These are phyloP conservation scores for Hylaeus anthracinus DNA, from an alignment of 1,140 invertebrate species.

Conservation along the genomic window DNA sequence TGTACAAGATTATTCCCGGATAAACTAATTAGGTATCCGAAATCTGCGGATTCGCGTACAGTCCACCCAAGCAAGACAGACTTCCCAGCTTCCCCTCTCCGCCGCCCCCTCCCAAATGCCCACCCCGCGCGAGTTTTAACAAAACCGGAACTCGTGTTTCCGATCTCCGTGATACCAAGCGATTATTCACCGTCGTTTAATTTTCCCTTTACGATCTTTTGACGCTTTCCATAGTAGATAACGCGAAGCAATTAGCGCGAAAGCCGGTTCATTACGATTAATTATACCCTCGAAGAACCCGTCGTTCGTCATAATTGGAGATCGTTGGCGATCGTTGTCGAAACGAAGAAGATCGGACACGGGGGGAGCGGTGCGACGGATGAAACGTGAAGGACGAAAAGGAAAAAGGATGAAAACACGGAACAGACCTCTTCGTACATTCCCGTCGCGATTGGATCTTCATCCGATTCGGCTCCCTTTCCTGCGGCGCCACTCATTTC, in stretches of 20 bases:
- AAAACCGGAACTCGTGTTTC: background rate
- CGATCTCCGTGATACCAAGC: background rate
- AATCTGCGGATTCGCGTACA: constrained; percentile 51
- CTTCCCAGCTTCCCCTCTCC: background rate
- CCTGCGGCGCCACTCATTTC: constrained; percentile 48
- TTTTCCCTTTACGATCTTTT: constrained; percentile 25
- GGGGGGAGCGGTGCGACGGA: background rate
- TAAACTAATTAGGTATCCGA: constrained; percentile 67
- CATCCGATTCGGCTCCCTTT: constrained; percentile 32
- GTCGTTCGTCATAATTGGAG: constrained; percentile 46
- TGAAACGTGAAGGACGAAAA: background rate
- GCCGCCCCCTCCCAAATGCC: background rate
- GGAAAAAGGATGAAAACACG: constrained; percentile 26
- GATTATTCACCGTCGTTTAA: background rate
- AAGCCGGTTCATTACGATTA: constrained; percentile 44
- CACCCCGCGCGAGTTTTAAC: too few relatives aligned
- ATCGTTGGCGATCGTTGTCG: constrained; percentile 25
- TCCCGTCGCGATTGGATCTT: constrained; percentile 36
- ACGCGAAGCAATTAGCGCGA: constrained; percentile 31
- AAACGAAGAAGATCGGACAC: constrained; percentile 14
- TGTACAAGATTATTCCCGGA: constrained; percentile 65
- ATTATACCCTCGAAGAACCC: constrained; percentile 25
- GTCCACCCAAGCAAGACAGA: constrained; percentile 1
- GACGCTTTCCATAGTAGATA: constrained; percentile 8
- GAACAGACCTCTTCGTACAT: constrained; percentile 25